Percentiles rank a stretch among this genome's conserved stretches.
phyloP scores from a whole-genome alignment of 2,797 vertebrate genomes.

The Bovichtus variegatus region DNA sequence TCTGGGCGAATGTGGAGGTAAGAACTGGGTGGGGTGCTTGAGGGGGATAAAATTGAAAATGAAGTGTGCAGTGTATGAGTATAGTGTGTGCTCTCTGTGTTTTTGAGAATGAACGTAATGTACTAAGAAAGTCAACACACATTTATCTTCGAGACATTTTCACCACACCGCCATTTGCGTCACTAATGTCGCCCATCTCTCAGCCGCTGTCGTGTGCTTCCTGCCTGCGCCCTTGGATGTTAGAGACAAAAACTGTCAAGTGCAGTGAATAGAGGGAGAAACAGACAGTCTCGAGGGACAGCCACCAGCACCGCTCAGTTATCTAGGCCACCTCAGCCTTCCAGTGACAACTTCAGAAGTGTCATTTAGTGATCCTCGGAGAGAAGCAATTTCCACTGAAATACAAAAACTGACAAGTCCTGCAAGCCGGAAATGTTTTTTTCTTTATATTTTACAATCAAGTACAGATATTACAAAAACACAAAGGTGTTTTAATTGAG shows the following conservation, averaged over 20 bases:
- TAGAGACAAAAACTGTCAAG: constrained; percentile 58
- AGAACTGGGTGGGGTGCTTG: no score
- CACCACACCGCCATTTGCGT: background rate
- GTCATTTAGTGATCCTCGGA: constrained; percentile 55
- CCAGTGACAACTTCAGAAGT: constrained; percentile 65
- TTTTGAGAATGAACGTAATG: no score
- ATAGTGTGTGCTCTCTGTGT: no score
- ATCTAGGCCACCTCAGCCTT: constrained; percentile 77
- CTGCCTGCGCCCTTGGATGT: constrained; percentile 19
- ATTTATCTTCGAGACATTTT: background rate
- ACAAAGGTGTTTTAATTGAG: background rate
- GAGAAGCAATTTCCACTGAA: constrained; percentile 56
- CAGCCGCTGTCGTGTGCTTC: constrained; percentile 12
- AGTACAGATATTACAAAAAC: background rate
- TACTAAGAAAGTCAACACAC: no score
- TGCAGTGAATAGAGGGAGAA: constrained; percentile 51
- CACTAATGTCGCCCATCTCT: background rate
- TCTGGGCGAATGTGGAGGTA: no score
- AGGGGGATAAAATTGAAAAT: no score
- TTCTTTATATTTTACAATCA: background rate
- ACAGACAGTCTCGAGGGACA: constrained; percentile 58
- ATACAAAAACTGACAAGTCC: constrained; percentile 19
- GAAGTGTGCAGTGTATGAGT: no score
- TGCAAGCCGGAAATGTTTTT: background rate
- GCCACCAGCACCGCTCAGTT: constrained; percentile 50